Conservation (phyloP, 2,113 vertebrate genomes). For the Syngnathus typhle region DNA sequence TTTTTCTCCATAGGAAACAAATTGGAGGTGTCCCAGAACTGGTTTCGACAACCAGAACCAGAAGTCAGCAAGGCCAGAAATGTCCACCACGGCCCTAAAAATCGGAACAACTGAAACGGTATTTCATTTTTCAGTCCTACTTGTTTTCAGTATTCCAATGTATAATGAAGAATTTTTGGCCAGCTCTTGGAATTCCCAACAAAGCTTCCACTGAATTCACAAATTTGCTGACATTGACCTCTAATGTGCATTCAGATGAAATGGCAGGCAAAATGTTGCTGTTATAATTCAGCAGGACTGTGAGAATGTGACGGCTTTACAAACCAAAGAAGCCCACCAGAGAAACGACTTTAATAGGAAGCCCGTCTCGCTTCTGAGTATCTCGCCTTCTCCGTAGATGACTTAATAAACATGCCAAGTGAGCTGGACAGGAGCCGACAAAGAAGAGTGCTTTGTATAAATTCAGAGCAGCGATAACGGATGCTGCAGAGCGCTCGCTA, state of each 20-base stretch:
- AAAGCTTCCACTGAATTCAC: neutral
- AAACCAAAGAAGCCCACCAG: constrained; percentile 1
- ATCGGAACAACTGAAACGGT: too few species aligned
- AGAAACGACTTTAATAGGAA: neutral
- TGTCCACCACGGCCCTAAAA: too few species aligned
- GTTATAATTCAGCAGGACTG: constrained; percentile 5
- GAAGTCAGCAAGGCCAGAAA: too few species aligned
- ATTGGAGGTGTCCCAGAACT: too few species aligned
- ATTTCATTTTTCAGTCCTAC: too few species aligned
- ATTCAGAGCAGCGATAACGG: constrained; percentile 26
- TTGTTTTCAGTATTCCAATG: too few species aligned
- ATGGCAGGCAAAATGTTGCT: constrained; percentile 36
- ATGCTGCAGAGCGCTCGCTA: constrained; percentile 25
- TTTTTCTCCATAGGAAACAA: too few species aligned
- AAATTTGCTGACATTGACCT: neutral
- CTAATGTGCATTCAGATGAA: constrained; percentile 27
- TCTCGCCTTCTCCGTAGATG: constrained; percentile 24
- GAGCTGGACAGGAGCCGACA: constrained; percentile 10
- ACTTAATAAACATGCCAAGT: constrained; percentile 43
- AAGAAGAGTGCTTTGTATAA: constrained; percentile 28
- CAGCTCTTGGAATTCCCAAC: neutral
- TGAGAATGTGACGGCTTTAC: constrained; percentile 17
- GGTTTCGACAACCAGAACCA: too few species aligned
- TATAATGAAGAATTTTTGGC: neutral
- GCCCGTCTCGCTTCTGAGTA: constrained; percentile 4